phyloP scores from a whole-genome alignment of 2,113 vertebrate species.

The Eudorcas thomsonii region DNA sequence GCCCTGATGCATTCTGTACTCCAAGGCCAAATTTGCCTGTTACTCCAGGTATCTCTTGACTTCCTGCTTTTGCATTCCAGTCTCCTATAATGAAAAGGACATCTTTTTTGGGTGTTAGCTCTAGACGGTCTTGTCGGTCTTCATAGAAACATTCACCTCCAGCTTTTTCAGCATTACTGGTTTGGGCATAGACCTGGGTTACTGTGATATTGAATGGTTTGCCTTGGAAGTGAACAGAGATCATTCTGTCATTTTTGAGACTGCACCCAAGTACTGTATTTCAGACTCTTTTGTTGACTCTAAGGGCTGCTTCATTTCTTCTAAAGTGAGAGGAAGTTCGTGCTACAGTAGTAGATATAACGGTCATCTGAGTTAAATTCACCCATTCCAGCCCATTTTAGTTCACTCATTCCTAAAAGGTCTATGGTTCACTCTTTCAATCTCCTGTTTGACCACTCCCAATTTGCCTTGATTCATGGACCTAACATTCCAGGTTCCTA shows the following conservation, averaged over 20 bases:
- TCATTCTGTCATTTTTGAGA: not conserved
- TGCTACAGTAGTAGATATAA: not conserved
- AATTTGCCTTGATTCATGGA: not conserved
- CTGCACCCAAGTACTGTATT: not conserved
- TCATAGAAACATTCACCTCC: not conserved
- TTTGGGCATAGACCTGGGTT: not conserved
- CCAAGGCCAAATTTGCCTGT: not conserved
- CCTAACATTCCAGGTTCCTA: not conserved
- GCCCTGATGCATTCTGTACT: not conserved
- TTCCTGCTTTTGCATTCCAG: not conserved
- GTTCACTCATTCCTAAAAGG: not conserved
- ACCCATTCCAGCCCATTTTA: not conserved
- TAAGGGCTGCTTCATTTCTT: not conserved
- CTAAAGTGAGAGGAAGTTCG: not conserved
- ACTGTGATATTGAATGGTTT: not conserved
- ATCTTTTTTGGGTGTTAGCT: not conserved
- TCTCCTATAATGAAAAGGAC: not conserved
- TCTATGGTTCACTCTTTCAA: not conserved
- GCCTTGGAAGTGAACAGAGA: not conserved
- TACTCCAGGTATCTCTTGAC: not conserved
- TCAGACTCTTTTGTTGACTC: not conserved
- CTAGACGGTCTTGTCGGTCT: not conserved
- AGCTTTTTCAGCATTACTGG: not conserved
- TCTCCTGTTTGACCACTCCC: not conserved
- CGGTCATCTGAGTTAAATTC: not conserved